These are phyloP conservation scores for Oligia fasciuncula DNA, from an alignment of 2,888 invertebrate species.

Conservation along the genomic window DNA sequence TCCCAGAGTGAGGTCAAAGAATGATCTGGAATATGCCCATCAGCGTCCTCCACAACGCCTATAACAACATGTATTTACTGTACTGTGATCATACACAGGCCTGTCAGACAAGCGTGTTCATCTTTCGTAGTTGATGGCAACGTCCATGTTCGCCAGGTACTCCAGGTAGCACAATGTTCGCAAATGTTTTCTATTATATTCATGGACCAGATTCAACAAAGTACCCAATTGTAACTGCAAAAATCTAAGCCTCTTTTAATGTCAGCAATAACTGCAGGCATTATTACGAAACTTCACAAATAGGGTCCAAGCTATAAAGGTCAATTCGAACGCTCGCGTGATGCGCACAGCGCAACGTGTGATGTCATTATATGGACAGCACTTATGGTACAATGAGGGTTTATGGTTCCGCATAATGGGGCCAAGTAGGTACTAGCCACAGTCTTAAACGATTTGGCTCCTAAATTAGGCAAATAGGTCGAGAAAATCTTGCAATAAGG, in stretches of 20 bases:
- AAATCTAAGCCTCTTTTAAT: constrained; percentile 28
- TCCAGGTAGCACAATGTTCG: background rate
- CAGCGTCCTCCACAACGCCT: background rate
- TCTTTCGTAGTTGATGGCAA: background rate
- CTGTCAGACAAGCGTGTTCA: background rate
- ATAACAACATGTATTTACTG: background rate
- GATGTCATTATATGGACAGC: constrained; percentile 45
- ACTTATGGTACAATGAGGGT: constrained; percentile 26
- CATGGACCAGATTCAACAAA: background rate
- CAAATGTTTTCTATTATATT: background rate
- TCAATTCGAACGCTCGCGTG: constrained; percentile 29
- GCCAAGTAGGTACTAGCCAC: constrained; percentile 36
- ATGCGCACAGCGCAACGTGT: constrained; percentile 20
- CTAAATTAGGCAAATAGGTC: constrained; percentile 33
- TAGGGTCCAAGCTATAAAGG: constrained; percentile 44
- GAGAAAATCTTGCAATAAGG: constrained; percentile 28
- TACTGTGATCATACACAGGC: background rate
- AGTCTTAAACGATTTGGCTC: constrained; percentile 25
- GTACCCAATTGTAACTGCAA: background rate
- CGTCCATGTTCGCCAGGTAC: background rate
- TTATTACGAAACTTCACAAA: constrained; percentile 26
- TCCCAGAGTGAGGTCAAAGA: background rate
- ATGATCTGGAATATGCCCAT: background rate
- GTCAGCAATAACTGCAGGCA: constrained; percentile 18
- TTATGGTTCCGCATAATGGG: constrained; percentile 47